phyloP scores from a whole-genome alignment of 2,797 vertebrate species.

The Orientallactaga sibirica region DNA sequence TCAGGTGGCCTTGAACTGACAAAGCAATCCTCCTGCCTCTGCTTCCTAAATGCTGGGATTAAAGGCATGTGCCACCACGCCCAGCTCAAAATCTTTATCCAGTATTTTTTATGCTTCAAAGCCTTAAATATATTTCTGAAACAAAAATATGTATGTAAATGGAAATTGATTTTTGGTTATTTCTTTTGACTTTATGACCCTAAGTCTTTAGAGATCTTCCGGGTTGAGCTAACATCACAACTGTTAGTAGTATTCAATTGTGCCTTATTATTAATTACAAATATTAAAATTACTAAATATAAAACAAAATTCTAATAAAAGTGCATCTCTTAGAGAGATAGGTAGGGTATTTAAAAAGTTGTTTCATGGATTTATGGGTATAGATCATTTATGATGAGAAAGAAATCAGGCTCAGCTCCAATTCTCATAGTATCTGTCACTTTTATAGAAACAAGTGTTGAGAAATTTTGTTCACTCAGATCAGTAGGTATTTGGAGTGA shows the following conservation, averaged over 20 bases:
- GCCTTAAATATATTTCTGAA: slow-evolving; percentile 47
- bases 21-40: too few species aligned
- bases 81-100: not conserved
- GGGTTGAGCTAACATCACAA: slow-evolving; percentile 1
- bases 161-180: slow-evolving; percentile 21
- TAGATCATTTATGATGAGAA: slow-evolving; percentile 38
- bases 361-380: not conserved
- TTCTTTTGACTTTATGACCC: not conserved
- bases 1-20: too few species aligned
- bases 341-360: not conserved
- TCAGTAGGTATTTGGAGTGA: not conserved
- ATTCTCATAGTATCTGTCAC: not conserved
- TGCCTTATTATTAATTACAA: not conserved
- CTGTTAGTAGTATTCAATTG: not conserved
- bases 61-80: too few species aligned
- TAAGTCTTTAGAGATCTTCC: slow-evolving; percentile 33
- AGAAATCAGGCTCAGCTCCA: not conserved
- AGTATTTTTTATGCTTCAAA: slow-evolving; percentile 44
- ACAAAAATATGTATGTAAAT: not conserved
- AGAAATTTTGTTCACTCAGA: slow-evolving; percentile 44
- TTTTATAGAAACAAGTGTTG: not conserved
- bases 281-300: not conserved
- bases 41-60: too few species aligned
- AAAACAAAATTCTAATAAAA: slow-evolving; percentile 23
- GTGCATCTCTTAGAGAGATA: slow-evolving; percentile 9